phyloP scores from a whole-genome alignment of 2,113 vertebrate species.

The Alces alces region DNA sequence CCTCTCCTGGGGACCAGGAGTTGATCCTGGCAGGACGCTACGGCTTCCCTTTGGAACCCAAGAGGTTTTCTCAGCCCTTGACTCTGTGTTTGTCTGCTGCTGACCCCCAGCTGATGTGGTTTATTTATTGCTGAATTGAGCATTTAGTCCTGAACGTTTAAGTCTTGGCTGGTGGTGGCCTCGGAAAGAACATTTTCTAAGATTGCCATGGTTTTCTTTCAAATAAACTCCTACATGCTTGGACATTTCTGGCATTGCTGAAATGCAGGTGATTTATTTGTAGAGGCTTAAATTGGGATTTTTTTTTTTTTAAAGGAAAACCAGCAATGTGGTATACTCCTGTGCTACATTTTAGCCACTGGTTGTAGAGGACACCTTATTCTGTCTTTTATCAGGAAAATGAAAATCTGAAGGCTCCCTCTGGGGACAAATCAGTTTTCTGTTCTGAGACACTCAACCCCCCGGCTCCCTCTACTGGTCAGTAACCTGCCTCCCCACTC shows the following conservation, averaged over 20 bases:
- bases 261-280: slow-evolving; percentile 77
- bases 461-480: slow-evolving; percentile 29
- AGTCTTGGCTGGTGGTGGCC: slow-evolving; percentile 74
- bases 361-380: slow-evolving; percentile 60
- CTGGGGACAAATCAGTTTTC: background rate
- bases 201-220: slow-evolving; percentile 79
- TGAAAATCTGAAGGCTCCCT: slow-evolving; percentile 45
- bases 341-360: slow-evolving; percentile 70
- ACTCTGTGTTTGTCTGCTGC: slow-evolving; percentile 51
- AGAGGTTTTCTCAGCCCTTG: slow-evolving; percentile 26
- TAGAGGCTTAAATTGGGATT: slow-evolving; percentile 78
- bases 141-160: slow-evolving; percentile 71
- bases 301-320: slow-evolving; percentile 64
- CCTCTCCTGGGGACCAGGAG: background rate
- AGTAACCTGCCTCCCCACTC: background rate
- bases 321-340: slow-evolving; percentile 72
- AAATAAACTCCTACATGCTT: slow-evolving; percentile 77
- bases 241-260: slow-evolving; percentile 77
- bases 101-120: slow-evolving; percentile 65
- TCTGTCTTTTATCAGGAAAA: slow-evolving; percentile 40
- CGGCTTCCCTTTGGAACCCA: slow-evolving; percentile 24
- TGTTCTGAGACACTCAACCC: background rate
- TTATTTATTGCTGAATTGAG: slow-evolving; percentile 77
- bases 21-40: slow-evolving; percentile 9
- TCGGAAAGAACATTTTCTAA: slow-evolving; percentile 80